These are phyloP conservation scores for Zoanthus solanderi DNA, from an alignment of 92 coral and sea anemone species.

Conservation along the genomic window DNA sequence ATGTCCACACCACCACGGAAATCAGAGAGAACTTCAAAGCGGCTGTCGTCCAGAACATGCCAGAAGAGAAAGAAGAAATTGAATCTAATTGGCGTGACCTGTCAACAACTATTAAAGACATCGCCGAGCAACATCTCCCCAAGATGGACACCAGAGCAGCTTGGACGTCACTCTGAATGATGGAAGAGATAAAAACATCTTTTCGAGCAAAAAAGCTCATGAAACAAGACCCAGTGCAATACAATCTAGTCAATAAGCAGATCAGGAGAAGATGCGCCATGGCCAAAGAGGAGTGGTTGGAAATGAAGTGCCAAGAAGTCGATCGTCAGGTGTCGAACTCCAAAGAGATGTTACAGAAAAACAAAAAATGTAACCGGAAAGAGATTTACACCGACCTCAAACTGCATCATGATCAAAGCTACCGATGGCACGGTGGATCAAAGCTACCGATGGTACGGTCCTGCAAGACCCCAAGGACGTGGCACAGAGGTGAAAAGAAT, in stretches of 20 bases:
- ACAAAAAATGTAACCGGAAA: not conserved
- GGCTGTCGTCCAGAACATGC: not conserved
- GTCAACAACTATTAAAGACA: not conserved
- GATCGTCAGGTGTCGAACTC: not conserved
- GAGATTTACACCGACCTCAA: not conserved
- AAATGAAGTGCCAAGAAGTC: not conserved
- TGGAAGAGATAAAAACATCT: not conserved
- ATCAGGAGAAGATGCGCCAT: not conserved
- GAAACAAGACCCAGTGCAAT: not conserved
- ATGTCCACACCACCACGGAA: not conserved
- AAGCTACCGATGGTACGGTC: not conserved
- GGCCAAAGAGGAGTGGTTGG: not conserved
- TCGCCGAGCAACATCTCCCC: no score
- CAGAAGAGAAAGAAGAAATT: not conserved
- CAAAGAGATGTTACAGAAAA: not conserved
- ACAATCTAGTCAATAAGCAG: not conserved
- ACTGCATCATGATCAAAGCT: not conserved
- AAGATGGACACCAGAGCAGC: not conserved
- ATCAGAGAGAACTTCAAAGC: not conserved
- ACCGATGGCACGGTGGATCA: not conserved
- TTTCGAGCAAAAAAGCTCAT: not conserved
- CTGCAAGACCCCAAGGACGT: not conserved
- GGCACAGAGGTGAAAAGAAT: not conserved
- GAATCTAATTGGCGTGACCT: not conserved
- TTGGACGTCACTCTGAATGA: not conserved